phyloP scores from a whole-genome alignment of 2,888 invertebrate genomes.

The Andrena dorsata region DNA sequence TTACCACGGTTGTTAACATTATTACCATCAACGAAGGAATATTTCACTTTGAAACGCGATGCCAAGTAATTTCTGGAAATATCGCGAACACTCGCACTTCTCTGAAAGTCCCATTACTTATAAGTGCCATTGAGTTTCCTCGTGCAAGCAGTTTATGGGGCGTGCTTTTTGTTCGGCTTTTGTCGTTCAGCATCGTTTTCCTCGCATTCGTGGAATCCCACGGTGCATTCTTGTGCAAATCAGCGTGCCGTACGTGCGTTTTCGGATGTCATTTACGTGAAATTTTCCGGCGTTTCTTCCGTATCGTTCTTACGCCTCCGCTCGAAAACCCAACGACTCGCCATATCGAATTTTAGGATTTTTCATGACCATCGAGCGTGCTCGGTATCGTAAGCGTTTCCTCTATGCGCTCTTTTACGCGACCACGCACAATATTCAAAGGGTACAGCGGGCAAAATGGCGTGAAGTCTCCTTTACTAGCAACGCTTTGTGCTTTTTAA shows the following conservation, averaged over 20 bases:
- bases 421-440: slow-evolving; percentile 28
- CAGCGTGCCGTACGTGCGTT: slow-evolving; percentile 36
- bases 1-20: not conserved
- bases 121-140: not conserved
- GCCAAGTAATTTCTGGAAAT: not conserved
- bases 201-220: slow-evolving; percentile 44
- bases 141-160: not conserved
- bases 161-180: slow-evolving; percentile 11
- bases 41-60: not conserved
- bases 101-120: not conserved
- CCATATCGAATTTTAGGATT: slow-evolving; percentile 34
- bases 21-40: not conserved
- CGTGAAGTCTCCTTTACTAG: not conserved
- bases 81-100: not conserved
- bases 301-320: slow-evolving; percentile 7
- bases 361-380: slow-evolving; percentile 43
- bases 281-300: slow-evolving; percentile 48
- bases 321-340: slow-evolving; percentile 11
- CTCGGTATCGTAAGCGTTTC: slow-evolving; percentile 44
- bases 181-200: slow-evolving; percentile 33
- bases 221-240: slow-evolving; percentile 61
- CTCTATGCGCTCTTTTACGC: slow-evolving; percentile 1
- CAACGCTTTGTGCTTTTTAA: not conserved
- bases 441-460: slow-evolving; percentile 1
- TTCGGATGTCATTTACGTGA: slow-evolving; percentile 22